These are phyloP conservation scores for Hemithea aestivaria DNA, from an alignment of 2,888 invertebrate species.

Conservation along the genomic window DNA sequence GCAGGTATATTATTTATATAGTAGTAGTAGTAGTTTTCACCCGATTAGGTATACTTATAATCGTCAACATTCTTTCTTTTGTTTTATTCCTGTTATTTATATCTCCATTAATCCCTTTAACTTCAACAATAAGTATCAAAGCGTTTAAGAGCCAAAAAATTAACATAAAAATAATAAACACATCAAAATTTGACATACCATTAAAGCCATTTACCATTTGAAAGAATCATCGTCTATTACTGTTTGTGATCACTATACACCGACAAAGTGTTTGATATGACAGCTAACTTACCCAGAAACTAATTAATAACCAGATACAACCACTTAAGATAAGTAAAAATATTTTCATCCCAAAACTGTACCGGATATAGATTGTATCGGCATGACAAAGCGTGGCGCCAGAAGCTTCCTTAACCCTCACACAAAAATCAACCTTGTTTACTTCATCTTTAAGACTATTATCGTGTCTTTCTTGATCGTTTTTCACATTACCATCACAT, in stretches of 20 bases:
- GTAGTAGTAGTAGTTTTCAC: no score
- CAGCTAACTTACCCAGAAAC: conserved; percentile 68
- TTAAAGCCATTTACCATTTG: conserved; percentile 44
- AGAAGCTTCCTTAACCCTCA: conserved; percentile 31
- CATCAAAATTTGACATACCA: conserved; percentile 38
- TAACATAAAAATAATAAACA: conserved; percentile 15
- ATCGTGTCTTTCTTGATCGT: conserved; percentile 21
- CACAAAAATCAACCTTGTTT: conserved; percentile 31
- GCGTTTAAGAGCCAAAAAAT: conserved; percentile 5
- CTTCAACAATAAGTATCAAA: not conserved
- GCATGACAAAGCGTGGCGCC: conserved; percentile 78
- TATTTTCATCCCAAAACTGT: conserved; percentile 77
- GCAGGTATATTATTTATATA: no score
- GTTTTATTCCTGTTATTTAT: no score
- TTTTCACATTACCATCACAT: conserved; percentile 27
- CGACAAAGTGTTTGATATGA: conserved; percentile 76
- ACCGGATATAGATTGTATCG: conserved; percentile 77
- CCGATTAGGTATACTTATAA: no score
- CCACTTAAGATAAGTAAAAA: conserved; percentile 79
- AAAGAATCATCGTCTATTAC: conserved; percentile 69
- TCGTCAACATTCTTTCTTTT: no score
- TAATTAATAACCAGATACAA: conserved; percentile 79
- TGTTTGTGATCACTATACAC: conserved; percentile 38
- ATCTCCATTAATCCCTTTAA: no score
- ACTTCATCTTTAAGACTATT: conserved; percentile 5